These are phyloP conservation scores for Crepidodera aurea DNA, from an alignment of 2,888 invertebrate species.

Conservation along the genomic window DNA sequence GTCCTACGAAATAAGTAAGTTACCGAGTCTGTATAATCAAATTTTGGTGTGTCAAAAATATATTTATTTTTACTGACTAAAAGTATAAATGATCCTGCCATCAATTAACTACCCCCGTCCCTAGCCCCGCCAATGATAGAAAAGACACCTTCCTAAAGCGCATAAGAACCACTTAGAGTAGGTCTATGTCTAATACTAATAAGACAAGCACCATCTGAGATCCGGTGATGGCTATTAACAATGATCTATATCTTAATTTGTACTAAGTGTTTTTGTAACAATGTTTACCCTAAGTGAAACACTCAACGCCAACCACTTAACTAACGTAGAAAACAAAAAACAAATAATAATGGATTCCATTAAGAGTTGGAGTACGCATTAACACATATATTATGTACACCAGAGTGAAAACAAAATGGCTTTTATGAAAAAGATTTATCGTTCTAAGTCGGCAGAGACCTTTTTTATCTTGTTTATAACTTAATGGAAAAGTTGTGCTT, in stretches of 20 bases:
- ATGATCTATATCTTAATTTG: conserved; percentile 46
- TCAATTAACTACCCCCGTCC: background rate
- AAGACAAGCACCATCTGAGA: conserved; percentile 1
- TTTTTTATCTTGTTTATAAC: conserved; percentile 19
- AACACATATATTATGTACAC: conserved; percentile 35
- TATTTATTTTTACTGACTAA: no score
- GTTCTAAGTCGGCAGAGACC: conserved; percentile 8
- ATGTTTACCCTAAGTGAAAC: conserved; percentile 45
- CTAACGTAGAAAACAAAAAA: conserved; percentile 43
- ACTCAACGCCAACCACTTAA: conserved; percentile 46
- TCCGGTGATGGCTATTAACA: conserved; percentile 32
- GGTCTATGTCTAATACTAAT: conserved; percentile 1
- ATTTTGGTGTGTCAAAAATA: no score
- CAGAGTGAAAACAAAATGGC: conserved; percentile 30
- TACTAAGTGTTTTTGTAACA: conserved; percentile 43
- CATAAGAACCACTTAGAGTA: background rate
- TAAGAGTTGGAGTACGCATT: conserved; percentile 42
- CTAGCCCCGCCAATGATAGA: background rate
- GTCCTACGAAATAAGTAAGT: no score
- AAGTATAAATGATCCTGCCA: no score
- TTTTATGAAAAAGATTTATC: conserved; percentile 31
- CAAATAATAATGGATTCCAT: conserved; percentile 43
- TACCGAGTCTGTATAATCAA: no score
- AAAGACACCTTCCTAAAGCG: no score
- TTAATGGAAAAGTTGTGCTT: conserved; percentile 22